Conservation (phyloP, 1,140 invertebrate genomes). For the Drosophila pruinosa region DNA sequence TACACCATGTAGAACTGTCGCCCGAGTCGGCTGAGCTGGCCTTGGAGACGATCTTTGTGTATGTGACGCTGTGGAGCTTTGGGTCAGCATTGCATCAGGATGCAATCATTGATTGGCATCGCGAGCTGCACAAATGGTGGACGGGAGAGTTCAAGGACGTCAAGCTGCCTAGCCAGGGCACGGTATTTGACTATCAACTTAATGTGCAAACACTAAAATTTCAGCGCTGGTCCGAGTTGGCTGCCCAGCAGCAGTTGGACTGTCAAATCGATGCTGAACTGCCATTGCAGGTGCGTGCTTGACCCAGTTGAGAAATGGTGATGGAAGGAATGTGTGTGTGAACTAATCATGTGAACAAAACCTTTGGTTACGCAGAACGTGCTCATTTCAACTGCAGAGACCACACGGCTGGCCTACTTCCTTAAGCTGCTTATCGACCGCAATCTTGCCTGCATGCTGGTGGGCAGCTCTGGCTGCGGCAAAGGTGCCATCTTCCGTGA, state of each 20-base stretch:
- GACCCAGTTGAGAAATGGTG: conserved; percentile 23
- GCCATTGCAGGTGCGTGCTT: conserved; percentile 85
- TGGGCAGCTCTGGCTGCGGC: conserved; percentile 93
- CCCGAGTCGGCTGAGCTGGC: conserved; percentile 62
- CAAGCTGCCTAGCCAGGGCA: conserved; percentile 92
- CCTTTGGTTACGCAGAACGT: conserved; percentile 84
- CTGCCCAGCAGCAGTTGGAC: conserved; percentile 88
- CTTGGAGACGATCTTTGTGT: conserved; percentile 95
- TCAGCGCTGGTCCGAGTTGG: conserved; percentile 91
- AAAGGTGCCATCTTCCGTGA: conserved; percentile 94
- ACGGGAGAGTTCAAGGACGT: conserved; percentile 95
- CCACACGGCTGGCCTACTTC: conserved; percentile 94
- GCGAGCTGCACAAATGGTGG: conserved; percentile 93
- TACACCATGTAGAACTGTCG: conserved; percentile 61
- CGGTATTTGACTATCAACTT: conserved; percentile 96
- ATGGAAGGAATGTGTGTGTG: neutral
- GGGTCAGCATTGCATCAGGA: conserved; percentile 96
- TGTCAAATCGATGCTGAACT: conserved; percentile 89
- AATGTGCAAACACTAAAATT: conserved; percentile 93
- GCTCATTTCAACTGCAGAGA: conserved; percentile 95
- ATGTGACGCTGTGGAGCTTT: conserved; percentile 96
- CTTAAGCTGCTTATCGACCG: conserved; percentile 93
- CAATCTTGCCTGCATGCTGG: conserved; percentile 94
- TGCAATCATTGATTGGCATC: conserved; percentile 93
- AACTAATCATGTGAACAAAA: conserved; percentile 53